A percentile compares a stretch with the other conserved stretches of the same genome.
phyloP scores from a whole-genome alignment of 2,888 invertebrate species.

The Lomographa bimaculata region DNA sequence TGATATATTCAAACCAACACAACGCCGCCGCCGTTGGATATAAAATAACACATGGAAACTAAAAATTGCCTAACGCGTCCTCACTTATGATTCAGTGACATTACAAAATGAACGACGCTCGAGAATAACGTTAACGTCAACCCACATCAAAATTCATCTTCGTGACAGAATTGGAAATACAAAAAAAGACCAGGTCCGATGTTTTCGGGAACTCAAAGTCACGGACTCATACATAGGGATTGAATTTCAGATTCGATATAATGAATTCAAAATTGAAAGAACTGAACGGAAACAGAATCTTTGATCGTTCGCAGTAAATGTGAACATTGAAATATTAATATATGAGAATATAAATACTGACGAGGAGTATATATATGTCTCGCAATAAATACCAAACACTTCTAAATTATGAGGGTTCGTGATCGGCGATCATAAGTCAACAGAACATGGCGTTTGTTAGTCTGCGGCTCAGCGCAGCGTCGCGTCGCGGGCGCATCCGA shows the following conservation, averaged over 20 bases:
- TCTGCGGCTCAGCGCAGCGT: neutral
- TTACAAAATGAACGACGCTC: slow-evolving; percentile 49
- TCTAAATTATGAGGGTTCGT: slow-evolving; percentile 18
- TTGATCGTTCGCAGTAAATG: no score
- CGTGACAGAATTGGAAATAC: slow-evolving; percentile 37
- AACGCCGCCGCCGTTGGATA: neutral
- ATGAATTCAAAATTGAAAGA: slow-evolving; percentile 32
- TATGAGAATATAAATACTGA: no score
- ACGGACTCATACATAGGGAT: slow-evolving; percentile 48
- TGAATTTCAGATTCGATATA: slow-evolving; percentile 50
- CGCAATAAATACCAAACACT: slow-evolving; percentile 6
- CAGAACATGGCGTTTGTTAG: slow-evolving; percentile 35
- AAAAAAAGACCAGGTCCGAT: slow-evolving; percentile 47
- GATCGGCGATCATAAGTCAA: slow-evolving; percentile 37
- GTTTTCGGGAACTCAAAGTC: slow-evolving; percentile 48
- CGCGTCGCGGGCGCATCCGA: slow-evolving; percentile 41
- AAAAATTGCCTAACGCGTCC: slow-evolving; percentile 48
- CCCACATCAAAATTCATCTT: slow-evolving; percentile 65
- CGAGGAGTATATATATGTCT: no score
- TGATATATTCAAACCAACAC: slow-evolving; percentile 48
- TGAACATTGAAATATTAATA: no score
- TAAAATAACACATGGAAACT: slow-evolving; percentile 37
- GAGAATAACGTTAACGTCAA: slow-evolving; percentile 55
- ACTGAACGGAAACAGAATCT: neutral
- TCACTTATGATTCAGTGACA: slow-evolving; percentile 57